phyloP scores from a whole-genome alignment of 2,888 invertebrate species.

The Tenthredo notha region DNA sequence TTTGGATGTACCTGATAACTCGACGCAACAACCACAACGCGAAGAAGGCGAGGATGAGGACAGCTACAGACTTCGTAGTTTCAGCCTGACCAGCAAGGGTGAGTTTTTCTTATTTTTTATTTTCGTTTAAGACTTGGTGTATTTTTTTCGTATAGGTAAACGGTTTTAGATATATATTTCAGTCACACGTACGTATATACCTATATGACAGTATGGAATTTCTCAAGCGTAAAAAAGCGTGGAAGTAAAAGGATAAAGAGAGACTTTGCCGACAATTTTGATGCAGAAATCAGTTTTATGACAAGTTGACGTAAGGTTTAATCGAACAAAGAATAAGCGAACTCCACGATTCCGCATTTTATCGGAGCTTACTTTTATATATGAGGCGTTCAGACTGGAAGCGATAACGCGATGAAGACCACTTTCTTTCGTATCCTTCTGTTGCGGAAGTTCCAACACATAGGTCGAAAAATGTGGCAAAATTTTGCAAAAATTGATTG shows the following conservation, averaged over 20 bases:
- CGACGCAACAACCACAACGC: conserved; percentile 83
- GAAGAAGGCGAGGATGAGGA: conserved; percentile 93
- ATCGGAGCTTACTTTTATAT: conserved; percentile 21
- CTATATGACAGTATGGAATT: not conserved
- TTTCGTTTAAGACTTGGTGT: not conserved
- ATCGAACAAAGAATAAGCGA: conserved; percentile 1
- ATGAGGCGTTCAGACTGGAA: not conserved
- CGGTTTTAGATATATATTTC: not conserved
- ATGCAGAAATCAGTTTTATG: not conserved
- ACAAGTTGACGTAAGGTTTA: conserved; percentile 15
- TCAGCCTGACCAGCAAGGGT: conserved; percentile 96
- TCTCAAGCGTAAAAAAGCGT: not conserved
- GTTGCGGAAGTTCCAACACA: not conserved
- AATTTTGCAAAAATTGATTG: not conserved
- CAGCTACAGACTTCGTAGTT: conserved; percentile 93
- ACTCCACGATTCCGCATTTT: not conserved
- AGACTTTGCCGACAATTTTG: conserved; percentile 4
- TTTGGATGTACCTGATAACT: conserved; percentile 84
- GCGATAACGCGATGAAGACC: not conserved
- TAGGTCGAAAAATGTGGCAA: not conserved
- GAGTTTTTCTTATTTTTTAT: conserved; percentile 73
- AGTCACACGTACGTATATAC: not conserved
- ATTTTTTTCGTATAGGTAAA: not conserved
- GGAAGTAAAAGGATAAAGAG: not conserved
- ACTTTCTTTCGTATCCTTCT: not conserved